phyloP scores from a whole-genome alignment of 2,888 invertebrate genomes.

The Drosophila subsilvestris region DNA sequence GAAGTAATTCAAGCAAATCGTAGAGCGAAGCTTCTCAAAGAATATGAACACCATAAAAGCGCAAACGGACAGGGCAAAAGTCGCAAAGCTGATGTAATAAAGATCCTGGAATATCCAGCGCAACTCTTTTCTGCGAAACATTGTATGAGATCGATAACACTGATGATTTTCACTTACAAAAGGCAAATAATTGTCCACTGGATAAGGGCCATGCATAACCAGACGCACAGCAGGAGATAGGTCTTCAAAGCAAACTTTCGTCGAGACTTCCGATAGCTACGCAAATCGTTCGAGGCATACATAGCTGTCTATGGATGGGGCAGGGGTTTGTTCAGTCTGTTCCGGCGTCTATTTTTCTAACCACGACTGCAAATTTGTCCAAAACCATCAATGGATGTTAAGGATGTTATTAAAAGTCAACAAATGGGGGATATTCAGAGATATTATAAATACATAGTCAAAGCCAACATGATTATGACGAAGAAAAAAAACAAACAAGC shows the following conservation, averaged over 20 bases:
- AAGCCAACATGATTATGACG: not conserved
- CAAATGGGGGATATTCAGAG: no score
- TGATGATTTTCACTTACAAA: conserved; percentile 35
- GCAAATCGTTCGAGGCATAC: conserved; percentile 24
- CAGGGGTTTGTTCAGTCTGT: not conserved
- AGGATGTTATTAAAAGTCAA: not conserved
- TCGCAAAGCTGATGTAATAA: conserved; percentile 28
- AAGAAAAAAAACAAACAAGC: no score
- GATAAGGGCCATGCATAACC: conserved; percentile 42
- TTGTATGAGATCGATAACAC: no score
- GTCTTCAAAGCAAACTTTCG: conserved; percentile 36
- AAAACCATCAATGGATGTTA: not conserved
- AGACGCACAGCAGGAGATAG: conserved; percentile 41
- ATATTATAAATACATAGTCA: not conserved
- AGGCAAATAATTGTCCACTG: conserved; percentile 47
- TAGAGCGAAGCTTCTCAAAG: conserved; percentile 45
- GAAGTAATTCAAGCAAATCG: conserved; percentile 15
- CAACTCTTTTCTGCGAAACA: conserved; percentile 12
- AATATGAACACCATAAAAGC: conserved; percentile 51
- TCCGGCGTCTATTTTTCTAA: not conserved
- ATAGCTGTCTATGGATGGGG: conserved; percentile 32
- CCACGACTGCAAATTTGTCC: conserved; percentile 5
- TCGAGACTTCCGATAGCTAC: conserved; percentile 35
- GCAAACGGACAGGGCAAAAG: conserved; percentile 36
- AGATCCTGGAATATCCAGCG: not conserved